Conservation (phyloP, 2,888 invertebrate species). For the Cantharis nigra region DNA sequence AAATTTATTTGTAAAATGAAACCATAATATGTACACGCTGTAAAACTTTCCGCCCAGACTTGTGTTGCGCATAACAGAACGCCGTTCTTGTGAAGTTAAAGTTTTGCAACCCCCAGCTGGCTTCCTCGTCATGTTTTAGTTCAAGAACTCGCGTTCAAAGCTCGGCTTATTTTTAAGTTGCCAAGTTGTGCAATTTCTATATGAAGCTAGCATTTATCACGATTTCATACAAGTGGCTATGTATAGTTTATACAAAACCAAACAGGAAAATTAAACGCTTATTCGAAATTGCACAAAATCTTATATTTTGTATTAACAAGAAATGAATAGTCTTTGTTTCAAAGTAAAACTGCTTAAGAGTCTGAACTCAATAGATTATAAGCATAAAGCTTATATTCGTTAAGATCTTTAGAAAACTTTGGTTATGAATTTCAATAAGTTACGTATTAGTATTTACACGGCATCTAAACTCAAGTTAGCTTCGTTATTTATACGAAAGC, state of each 20-base stretch:
- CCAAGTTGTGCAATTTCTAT: constrained; percentile 48
- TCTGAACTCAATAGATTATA: constrained; percentile 45
- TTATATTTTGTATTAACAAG: constrained; percentile 45
- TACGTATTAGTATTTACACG: constrained; percentile 52
- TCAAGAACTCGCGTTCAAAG: constrained; percentile 43
- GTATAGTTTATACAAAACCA: not conserved
- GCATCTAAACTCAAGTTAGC: constrained; percentile 41
- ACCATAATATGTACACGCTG: constrained; percentile 48
- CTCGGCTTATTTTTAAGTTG: constrained; percentile 49
- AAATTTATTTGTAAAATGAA: constrained; percentile 51
- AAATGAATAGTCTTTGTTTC: constrained; percentile 50
- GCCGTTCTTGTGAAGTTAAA: constrained; percentile 39
- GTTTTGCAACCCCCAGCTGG: constrained; percentile 47
- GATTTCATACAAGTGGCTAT: constrained; percentile 32
- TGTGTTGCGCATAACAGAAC: constrained; percentile 32
- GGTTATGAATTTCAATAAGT: constrained; percentile 53
- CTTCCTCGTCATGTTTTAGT: constrained; percentile 48
- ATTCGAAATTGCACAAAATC: constrained; percentile 18
- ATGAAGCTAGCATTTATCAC: constrained; percentile 39
- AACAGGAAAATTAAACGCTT: constrained; percentile 19
- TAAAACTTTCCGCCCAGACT: constrained; percentile 50
- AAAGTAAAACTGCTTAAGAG: constrained; percentile 46
- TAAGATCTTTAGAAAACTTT: constrained; percentile 41
- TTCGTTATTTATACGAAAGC: constrained; percentile 49
- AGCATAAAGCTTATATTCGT: constrained; percentile 46